A percentile compares a stretch with the other conserved stretches of the same genome.
Evolutionary conservation across 2,888 invertebrate species (phyloP).

Genomic region (Lithodes maja): DNA sequence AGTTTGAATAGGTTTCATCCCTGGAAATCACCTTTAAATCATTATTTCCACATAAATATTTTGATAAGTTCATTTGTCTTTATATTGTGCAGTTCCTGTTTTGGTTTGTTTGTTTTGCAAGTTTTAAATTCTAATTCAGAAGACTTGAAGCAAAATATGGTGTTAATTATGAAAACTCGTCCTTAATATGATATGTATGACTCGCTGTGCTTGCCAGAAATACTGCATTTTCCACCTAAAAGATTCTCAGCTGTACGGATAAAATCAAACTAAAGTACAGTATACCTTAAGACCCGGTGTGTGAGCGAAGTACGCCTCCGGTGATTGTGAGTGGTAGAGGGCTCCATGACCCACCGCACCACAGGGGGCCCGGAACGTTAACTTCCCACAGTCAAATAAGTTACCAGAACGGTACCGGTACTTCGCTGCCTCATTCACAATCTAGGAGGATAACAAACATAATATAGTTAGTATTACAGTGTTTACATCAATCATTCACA

Average conservation of each 20-base stretch:
- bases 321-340: slow-evolving; percentile 95
- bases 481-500: slow-evolving; percentile 77
- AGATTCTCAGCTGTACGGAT: background rate
- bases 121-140: no score
- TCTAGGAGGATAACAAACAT: slow-evolving; percentile 72
- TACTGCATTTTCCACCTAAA: no score
- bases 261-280: background rate
- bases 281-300: slow-evolving; percentile 91
- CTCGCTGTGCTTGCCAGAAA: no score
- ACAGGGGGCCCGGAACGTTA: slow-evolving; percentile 94
- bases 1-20: no score
- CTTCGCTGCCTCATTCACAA: slow-evolving; percentile 90
- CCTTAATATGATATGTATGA: no score
- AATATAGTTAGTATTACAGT: background rate
- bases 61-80: no score
- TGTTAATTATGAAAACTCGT: no score
- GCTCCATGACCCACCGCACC: slow-evolving; percentile 99
- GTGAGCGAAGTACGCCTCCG: slow-evolving; percentile 98
- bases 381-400: slow-evolving; percentile 89
- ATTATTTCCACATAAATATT: no score
- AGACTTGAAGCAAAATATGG: no score
- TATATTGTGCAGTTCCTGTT: no score
- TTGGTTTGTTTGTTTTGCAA: no score
- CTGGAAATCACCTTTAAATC: no score
- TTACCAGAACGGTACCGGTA: slow-evolving; percentile 94